Base-by-base conservation (phyloP, 2,113 vertebrate species). In the Verasper variegatus region DNA sequence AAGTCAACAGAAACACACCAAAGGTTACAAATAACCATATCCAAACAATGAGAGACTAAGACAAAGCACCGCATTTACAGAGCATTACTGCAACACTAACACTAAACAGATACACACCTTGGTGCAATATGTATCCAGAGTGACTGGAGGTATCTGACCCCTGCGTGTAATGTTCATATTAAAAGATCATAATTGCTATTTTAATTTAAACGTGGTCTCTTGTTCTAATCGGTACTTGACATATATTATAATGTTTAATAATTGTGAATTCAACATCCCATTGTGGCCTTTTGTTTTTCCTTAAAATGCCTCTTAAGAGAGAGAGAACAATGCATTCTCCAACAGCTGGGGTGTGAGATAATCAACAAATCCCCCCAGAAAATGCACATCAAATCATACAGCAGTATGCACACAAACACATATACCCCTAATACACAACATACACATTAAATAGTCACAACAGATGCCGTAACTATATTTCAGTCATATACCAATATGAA, bases 291-390 rank as follows among this genome's bases (percentile, higher is more conserved):
- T 68, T 74, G 57, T 76, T 68, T 82, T 63, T 58, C n/a, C 47
- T 40, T 62, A 24, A 81, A 85, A 86, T 64, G 15, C 27, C 51
- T 68, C 68, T 23, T 59, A 80, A 80, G 81, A 31, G 27, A 31
- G 31, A 68, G 55, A 69, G 67, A 86, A 78, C 78, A 83, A 84
- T 78, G 51, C 54, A 68, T 80, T 79, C 67, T 75, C 51, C 0
- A 71, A 78, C 75, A 87, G 74, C 60, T 80, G 79, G 73, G 26
- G 47, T 64, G 71, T 70, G 58, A 56, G 77, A 88, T 81, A 90
- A 89, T 54, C 57, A 58, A 71, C 20, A 75, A 74, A 78, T 82
- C 40, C 27, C 57, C 77, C 80, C 83, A 49, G 0, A 10, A 74
- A 69, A 80, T 21, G 73, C 57, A 73, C 49, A 49, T 35, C 6